Evolutionary conservation across 2,797 vertebrate species (phyloP), one percentile per base, ranked within the genome.

Genomic region (Cossypha niveicapilla): DNA sequence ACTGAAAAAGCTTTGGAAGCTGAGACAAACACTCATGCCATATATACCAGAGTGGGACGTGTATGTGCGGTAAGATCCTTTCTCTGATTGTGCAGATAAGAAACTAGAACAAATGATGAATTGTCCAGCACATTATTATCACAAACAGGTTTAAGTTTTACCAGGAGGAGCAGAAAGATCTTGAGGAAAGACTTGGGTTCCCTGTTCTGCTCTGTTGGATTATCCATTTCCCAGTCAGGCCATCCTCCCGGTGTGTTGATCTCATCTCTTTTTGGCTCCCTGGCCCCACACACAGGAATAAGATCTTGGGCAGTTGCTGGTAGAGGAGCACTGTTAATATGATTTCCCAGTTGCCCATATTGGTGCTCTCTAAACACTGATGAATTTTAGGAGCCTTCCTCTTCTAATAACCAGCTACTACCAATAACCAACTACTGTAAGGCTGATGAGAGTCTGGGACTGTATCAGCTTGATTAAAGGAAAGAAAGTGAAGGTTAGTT

Each of bases 1-100:
- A 99, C 99, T 15, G 99, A 99, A 95, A 98, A 98, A 93, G 99
- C 98, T 27, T 77, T 98, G 65, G 98, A 98, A 45, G 96, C 97
- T 0, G 99, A 99, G 63, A 98, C 97, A 39, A 97, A 89, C 10
- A 97, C 97, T 91, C 98, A 98, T 13, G 98, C 98, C 0, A 98
- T 99, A 37, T 99, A 99, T 37, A 98, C 98, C 67, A 97, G 99
- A 65, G 98, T 99, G 63, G 99, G 98, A 51, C 96, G 99, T 12
- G 98, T 99, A 27, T 99, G 99, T 83, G 98, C 98, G 97, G 99
- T 99, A 97, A 98, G 98, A 91, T 60, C 22, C 13, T 75, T 60
- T 32, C 74, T 66, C 30, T 78, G 72, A 48, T 4, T 25, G 5
- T 65, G 13, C 22, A 34, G 13, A 50, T 37, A 53, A 19, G 13